Evolutionary conservation across 2,888 invertebrate genomes (phyloP).

Genomic region (Synanthedon formicaeformis): DNA sequence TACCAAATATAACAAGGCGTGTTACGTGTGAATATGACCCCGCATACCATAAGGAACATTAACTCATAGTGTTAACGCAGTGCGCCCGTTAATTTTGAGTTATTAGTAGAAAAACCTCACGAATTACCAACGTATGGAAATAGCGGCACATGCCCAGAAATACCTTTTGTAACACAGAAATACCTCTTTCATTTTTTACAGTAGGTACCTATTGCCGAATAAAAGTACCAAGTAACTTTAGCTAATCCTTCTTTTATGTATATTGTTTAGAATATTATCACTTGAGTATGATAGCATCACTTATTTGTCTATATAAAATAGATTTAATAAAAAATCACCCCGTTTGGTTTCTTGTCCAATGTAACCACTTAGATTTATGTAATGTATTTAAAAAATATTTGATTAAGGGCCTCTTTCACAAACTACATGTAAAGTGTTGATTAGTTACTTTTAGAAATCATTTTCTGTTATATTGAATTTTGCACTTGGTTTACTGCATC

Average conservation of each 20-base stretch:
- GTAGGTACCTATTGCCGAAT: neutral
- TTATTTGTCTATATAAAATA: no score
- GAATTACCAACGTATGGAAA: slow-evolving; percentile 1
- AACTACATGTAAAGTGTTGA: no score
- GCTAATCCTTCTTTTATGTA: no score
- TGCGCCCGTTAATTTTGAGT: slow-evolving; percentile 7
- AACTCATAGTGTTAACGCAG: slow-evolving; percentile 12
- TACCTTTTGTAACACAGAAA: neutral
- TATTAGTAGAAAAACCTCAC: slow-evolving; percentile 6
- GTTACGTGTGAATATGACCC: slow-evolving; percentile 8
- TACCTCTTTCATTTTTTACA: neutral
- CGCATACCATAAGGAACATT: slow-evolving; percentile 14
- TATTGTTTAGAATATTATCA: neutral
- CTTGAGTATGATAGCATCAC: no score
- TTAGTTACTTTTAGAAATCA: no score
- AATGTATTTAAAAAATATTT: no score
- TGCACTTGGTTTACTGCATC: no score
- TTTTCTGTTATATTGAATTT: no score
- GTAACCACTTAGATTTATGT: no score
- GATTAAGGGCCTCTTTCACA: no score
- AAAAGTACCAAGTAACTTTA: neutral
- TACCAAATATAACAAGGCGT: neutral
- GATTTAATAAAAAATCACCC: no score
- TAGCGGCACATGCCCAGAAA: neutral
- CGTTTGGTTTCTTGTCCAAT: no score